Evolutionary conservation across 2,888 invertebrate species (phyloP), one percentile per base, ranked within the genome.

Genomic region (Netelia melanura): DNA sequence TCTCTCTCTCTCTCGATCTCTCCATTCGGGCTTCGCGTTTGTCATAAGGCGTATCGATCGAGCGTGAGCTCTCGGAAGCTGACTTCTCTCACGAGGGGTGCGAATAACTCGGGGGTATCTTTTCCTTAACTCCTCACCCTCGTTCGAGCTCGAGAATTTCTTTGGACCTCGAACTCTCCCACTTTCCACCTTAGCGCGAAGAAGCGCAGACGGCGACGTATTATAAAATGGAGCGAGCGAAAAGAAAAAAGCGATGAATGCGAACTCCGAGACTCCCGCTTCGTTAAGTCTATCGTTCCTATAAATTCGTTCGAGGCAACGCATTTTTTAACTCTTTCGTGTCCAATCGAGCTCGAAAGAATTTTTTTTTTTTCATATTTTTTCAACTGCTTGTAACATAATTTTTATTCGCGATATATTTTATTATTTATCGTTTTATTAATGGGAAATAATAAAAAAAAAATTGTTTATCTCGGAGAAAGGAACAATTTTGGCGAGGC

Each of bases 1-100:
- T 81, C 48, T 71, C 56, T n/a, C 44, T 14, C 56, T n/a, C 38
- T 58, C 58, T 65, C 68, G 77, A 44, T 71, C 56, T n/a, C 44
- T 14, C 56, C 43, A 38, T 75, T 56, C 74, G 48, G 43, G 56
- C 30, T 25, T 30, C 74, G 23, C 58, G 75, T 71, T 79, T 65
- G 77, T 77, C 81, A 86, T 83, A 83, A 86, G 77, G 83, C 83
- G 74, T 83, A 81, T 83, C 81, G 85, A 86, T 83, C 85, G 80
- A 83, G 72, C 65, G 74, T 81, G 81, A 72, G 71, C 71, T 75
- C 77, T 65, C 43, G 65, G 43, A 56, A 71, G 70, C 84, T 64
- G 67, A 78, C 79, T 85, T 75, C 23, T 58, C 58, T 58, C 17
- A 14, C 23, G 38, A 70, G 61, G 48, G 61, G 54, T 71, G 79